Evolutionary conservation across 2,888 invertebrate genomes (phyloP).

Genomic region (Chrysolina oricalcia): DNA sequence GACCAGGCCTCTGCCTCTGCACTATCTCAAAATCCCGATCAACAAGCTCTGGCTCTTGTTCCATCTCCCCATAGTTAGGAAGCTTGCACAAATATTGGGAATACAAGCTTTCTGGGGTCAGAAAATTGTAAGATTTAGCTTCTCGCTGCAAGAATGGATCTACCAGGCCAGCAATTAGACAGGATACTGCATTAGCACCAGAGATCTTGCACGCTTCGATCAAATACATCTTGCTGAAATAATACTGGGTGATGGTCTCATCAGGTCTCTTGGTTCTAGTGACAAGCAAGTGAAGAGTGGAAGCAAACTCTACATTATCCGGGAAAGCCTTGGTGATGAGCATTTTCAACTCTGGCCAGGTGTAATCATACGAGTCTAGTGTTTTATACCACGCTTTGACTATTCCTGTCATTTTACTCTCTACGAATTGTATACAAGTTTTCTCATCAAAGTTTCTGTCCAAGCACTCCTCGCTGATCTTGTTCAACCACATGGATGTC

Average conservation of each 20-base stretch:
- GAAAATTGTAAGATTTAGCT: conserved; percentile 56
- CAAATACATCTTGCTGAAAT: conserved; percentile 62
- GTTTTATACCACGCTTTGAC: conserved; percentile 63
- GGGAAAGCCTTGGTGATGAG: conserved; percentile 61
- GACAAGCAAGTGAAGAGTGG: conserved; percentile 57
- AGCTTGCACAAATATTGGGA: conserved; percentile 56
- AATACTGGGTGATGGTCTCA: conserved; percentile 61
- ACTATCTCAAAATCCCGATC: conserved; percentile 21
- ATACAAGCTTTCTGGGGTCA: conserved; percentile 61
- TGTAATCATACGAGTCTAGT: conserved; percentile 57
- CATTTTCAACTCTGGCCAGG: conserved; percentile 63
- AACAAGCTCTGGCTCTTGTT: not conserved
- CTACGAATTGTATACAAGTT: conserved; percentile 56
- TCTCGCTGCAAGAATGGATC: conserved; percentile 56
- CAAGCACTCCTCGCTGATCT: conserved; percentile 58
- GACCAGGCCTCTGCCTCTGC: not conserved
- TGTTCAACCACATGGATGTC: conserved; percentile 63
- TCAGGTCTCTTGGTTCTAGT: conserved; percentile 56
- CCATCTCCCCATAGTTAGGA: conserved; percentile 33
- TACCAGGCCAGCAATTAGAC: conserved; percentile 61
- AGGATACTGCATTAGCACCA: conserved; percentile 62
- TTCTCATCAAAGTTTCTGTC: conserved; percentile 58
- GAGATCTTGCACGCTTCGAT: conserved; percentile 62
- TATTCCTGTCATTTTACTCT: conserved; percentile 60
- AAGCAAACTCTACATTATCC: conserved; percentile 61